Base-by-base conservation (phyloP, 2,113 vertebrate genomes). In the Reinhardtius hippoglossoides region DNA sequence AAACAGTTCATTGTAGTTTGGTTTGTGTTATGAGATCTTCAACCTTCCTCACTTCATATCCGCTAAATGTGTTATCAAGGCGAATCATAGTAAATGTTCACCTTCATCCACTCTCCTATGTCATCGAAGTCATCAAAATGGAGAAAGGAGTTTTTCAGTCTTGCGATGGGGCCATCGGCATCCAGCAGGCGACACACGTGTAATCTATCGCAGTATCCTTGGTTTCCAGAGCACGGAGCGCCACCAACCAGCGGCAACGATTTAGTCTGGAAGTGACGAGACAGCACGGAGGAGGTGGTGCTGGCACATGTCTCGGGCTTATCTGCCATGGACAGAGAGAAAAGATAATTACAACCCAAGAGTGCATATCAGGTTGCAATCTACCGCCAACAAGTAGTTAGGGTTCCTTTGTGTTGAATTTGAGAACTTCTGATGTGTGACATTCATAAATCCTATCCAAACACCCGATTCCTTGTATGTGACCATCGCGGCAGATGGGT, bases 201-300 rank as follows among this genome's bases (percentile, higher is more conserved):
- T 65, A 96, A 94, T 67, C 91, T 93, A 80, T 95, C 95, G 0
- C 95, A 95, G 86, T 94, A 95, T n/a, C 93, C 95, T 27, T 59
- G 88, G 77, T 90, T 94, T 27, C 71, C 71, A 1, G 80, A 87
- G 74, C 96, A 96, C 0, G 94, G 93, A 0, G 94, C 81, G 0
- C 94, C 95, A 0, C 94, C 77, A 0, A 91, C 74, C 35, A 94
- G 80, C 0, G 88, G 71, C 70, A 95, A 35, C 0, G 52, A 24
- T 7, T 84, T 91, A 18, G 73, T 90, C 4, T 92, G 89, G 86
- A 95, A 96, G 63, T 89, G 78, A 3, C 15, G 44, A 7, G 78
- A 79, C 66, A 94, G 81, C 1, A 92, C 87, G 0, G 91, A 90
- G 37, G 94, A 95, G 26, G 89, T 81, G 42, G 95, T 95, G 90